These are phyloP conservation scores for Aulostomus chinensis DNA, from an alignment of 2,797 vertebrate species.

Conservation along the genomic window DNA sequence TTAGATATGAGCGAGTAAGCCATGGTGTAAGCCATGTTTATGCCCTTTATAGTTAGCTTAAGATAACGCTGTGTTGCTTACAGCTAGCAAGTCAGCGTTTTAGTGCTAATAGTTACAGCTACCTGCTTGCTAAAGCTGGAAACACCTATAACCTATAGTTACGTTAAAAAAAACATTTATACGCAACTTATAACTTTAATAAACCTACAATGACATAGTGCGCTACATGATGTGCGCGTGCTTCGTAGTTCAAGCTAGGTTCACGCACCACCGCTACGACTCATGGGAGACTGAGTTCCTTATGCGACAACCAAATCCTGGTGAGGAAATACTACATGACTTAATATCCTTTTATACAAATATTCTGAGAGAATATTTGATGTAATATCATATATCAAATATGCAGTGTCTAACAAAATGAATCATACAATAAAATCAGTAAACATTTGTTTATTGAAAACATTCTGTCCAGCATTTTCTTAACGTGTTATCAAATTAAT, in stretches of 20 bases:
- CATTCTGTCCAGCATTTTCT: slow-evolving; percentile 70
- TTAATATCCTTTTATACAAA: not conserved
- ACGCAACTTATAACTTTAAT: not conserved
- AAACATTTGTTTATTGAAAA: slow-evolving; percentile 82
- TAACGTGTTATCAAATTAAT: slow-evolving; percentile 63
- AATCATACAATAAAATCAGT: slow-evolving; percentile 47
- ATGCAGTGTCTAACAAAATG: slow-evolving; percentile 14
- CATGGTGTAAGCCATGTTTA: slow-evolving; percentile 51
- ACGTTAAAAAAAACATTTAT: too few relatives aligned
- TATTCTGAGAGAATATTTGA: too few relatives aligned
- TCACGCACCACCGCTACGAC: rapidly evolving
- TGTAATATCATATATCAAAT: too few relatives aligned
- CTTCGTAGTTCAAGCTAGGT: too few relatives aligned
- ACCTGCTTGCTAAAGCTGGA: too few relatives aligned
- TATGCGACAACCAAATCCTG: not conserved
- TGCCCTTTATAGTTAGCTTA: slow-evolving; percentile 7
- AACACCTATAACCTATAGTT: too few relatives aligned
- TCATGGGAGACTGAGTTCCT: slow-evolving; percentile 55
- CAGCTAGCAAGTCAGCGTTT: too few relatives aligned
- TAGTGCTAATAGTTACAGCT: too few relatives aligned
- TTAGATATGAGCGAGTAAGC: slow-evolving; percentile 62
- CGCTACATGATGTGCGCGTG: slow-evolving; percentile 9
- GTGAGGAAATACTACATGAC: not conserved
- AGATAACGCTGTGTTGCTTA: too few relatives aligned
- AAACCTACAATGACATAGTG: not conserved